phyloP scores from a whole-genome alignment of 2,888 invertebrate genomes.

The Cataglyphis albicans region DNA sequence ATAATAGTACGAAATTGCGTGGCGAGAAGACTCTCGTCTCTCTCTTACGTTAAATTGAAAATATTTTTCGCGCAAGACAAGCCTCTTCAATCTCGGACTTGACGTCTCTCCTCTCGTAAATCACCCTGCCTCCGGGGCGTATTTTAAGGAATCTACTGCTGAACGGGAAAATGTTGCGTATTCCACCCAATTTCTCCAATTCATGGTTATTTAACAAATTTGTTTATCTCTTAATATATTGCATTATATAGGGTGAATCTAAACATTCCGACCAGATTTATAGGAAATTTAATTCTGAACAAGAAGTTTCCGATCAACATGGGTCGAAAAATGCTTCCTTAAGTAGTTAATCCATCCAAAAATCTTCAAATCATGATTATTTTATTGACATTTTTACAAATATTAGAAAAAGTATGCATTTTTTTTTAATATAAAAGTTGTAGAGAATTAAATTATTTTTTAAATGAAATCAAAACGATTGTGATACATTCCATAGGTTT shows the following conservation, averaged over 20 bases:
- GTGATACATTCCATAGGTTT: too few species aligned
- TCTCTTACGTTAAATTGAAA: slow-evolving; percentile 39
- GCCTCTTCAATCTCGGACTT: slow-evolving; percentile 26
- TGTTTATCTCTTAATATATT: background rate
- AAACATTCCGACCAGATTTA: too few species aligned
- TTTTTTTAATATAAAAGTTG: too few species aligned
- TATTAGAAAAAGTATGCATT: too few species aligned
- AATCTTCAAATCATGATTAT: too few species aligned
- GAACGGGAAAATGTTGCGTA: background rate
- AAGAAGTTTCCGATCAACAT: too few species aligned
- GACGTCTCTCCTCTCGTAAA: slow-evolving; percentile 29
- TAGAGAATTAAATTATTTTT: too few species aligned
- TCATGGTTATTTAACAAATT: background rate
- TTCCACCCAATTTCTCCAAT: background rate
- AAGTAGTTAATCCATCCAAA: too few species aligned
- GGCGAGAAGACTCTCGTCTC: background rate
- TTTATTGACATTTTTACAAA: too few species aligned
- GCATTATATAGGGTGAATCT: background rate
- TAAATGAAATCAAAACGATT: too few species aligned
- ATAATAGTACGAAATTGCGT: slow-evolving; percentile 49
- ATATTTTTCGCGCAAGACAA: slow-evolving; percentile 32
- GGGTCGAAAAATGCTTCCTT: too few species aligned
- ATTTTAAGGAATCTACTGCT: background rate
- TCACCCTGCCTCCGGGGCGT: background rate
- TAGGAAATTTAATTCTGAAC: too few species aligned